Evolutionary conservation across 2,888 invertebrate genomes (phyloP).

Genomic region (Limnephilus rhombicus): DNA sequence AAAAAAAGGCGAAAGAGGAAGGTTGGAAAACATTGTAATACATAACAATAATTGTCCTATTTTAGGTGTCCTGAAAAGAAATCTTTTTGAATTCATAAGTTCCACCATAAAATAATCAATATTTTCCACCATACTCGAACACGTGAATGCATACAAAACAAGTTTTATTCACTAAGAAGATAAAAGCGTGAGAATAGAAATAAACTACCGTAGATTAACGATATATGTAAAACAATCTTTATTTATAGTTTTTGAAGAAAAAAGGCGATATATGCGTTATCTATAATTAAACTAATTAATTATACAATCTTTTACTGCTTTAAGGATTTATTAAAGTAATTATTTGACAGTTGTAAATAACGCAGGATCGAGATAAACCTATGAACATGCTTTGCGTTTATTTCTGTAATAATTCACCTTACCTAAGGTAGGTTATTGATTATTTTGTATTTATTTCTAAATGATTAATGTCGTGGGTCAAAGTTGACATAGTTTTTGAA

Average conservation of each 20-base stretch:
- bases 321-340: neutral
- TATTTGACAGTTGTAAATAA: neutral
- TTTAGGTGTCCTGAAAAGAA: too few species aligned
- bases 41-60: too few species aligned
- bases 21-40: too few species aligned
- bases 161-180: neutral
- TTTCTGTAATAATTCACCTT: neutral
- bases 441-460: neutral
- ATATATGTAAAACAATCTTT: neutral
- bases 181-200: conserved; percentile 9
- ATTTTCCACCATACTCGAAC: neutral
- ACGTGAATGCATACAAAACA: neutral
- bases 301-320: neutral
- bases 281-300: conserved; percentile 24
- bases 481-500: neutral
- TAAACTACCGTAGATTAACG: neutral
- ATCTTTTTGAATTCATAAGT: too few species aligned
- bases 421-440: neutral
- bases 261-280: neutral
- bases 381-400: neutral
- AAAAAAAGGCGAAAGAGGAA: too few species aligned
- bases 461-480: neutral
- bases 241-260: neutral
- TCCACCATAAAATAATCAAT: neutral
- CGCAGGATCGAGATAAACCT: neutral